Evolutionary conservation across 2,888 invertebrate species (phyloP).

Genomic region (Scotopteryx bipunctaria): DNA sequence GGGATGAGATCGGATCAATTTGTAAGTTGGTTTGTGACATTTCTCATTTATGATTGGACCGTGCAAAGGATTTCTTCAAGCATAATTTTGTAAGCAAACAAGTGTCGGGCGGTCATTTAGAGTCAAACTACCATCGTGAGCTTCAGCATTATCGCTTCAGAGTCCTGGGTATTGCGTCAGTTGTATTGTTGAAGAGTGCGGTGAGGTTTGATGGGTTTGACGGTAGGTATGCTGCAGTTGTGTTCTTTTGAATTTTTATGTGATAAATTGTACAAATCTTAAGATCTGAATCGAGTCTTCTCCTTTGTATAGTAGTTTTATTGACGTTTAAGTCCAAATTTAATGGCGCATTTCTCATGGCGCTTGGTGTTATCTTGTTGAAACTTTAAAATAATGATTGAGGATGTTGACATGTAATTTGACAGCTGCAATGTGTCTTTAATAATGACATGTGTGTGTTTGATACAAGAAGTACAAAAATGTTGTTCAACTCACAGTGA

Average conservation of each 20-base stretch:
- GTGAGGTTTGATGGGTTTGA: conserved; percentile 34
- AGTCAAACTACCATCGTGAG: neutral
- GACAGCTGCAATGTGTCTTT: neutral
- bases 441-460: neutral
- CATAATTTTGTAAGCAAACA: conserved; percentile 44
- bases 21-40: conserved; percentile 10
- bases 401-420: conserved; percentile 1
- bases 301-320: conserved; percentile 66
- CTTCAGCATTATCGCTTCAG: neutral
- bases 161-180: too few relatives aligned
- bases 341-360: conserved; percentile 43
- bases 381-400: conserved; percentile 23
- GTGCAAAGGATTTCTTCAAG: conserved; percentile 36
- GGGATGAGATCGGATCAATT: conserved; percentile 2
- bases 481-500: too few relatives aligned
- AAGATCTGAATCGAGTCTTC: conserved; percentile 75
- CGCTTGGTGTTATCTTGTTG: conserved; percentile 28
- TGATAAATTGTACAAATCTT: conserved; percentile 77
- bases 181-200: conserved; percentile 1
- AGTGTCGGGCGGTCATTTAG: conserved; percentile 26
- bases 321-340: conserved; percentile 65
- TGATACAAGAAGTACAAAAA: too few relatives aligned
- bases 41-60: conserved; percentile 8
- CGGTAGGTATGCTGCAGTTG: conserved; percentile 55
- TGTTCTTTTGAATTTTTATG: conserved; percentile 72